A percentile compares a stretch with the other conserved stretches of the same genome.
phyloP scores from a whole-genome alignment of 1,140 invertebrate genomes.

The Camponotus floridanus region DNA sequence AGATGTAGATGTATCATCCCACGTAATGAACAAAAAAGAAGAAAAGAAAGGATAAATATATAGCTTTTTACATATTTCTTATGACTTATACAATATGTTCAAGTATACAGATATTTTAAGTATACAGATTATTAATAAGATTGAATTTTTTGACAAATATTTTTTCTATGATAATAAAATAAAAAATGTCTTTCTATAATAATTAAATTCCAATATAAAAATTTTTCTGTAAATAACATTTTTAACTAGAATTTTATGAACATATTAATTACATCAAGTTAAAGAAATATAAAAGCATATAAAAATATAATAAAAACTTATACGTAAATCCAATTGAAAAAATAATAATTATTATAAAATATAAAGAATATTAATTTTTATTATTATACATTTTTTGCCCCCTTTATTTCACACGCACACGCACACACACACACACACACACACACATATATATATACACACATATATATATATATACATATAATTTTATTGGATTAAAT shows the following conservation, averaged over 20 bases:
- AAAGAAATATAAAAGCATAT: not conserved
- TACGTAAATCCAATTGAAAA: not conserved
- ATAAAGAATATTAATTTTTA: not conserved
- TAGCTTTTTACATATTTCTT: not conserved
- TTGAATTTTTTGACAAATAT: not conserved
- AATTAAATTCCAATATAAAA: not conserved
- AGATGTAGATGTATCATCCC: slow-evolving; percentile 15
- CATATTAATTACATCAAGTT: not conserved
- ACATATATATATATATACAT: not conserved
- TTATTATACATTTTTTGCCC: not conserved
- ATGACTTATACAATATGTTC: not conserved
- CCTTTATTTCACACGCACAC: too few species aligned
- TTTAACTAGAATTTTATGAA: not conserved
- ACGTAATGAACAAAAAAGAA: not conserved
- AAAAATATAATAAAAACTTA: not conserved
- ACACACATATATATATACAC: too few species aligned
- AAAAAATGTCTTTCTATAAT: not conserved
- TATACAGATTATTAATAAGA: not conserved
- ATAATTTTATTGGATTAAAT: not conserved
- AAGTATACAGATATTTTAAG: not conserved
- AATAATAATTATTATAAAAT: slow-evolving; percentile 1
- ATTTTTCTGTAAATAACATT: not conserved
- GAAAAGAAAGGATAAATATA: not conserved
- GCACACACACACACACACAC: too few species aligned
- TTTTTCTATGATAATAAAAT: not conserved